Conservation (phyloP, 2,113 vertebrate genomes). For the Rhinoderma darwinii region DNA sequence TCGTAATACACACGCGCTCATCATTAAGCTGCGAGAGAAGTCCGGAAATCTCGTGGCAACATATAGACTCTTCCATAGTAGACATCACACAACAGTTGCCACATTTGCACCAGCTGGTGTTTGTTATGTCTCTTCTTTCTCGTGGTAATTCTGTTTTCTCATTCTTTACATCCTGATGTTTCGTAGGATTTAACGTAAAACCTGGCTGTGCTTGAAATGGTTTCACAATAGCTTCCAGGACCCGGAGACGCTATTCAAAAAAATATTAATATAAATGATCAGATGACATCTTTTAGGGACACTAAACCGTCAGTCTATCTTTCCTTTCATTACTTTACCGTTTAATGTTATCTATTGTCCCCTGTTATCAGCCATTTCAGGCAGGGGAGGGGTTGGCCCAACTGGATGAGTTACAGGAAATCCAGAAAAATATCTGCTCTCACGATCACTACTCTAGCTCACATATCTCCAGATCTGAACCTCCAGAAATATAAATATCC, state of each 20-base stretch:
- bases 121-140: neutral
- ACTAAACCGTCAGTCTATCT: too few species aligned
- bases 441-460: too few species aligned
- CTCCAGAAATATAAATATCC: too few species aligned
- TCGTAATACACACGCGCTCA: neutral
- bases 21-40: neutral
- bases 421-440: too few species aligned
- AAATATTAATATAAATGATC: neutral
- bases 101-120: slow-evolving; percentile 25
- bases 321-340: too few species aligned
- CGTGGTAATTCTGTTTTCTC: neutral
- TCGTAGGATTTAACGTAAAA: neutral
- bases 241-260: neutral
- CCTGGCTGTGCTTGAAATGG: neutral
- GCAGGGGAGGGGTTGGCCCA: too few species aligned
- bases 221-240: neutral
- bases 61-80: neutral
- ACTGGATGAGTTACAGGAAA: too few species aligned
- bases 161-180: neutral
- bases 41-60: slow-evolving; percentile 22
- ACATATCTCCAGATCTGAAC: too few species aligned
- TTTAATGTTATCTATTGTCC: too few species aligned
- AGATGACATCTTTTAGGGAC: too few species aligned
- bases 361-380: too few species aligned
- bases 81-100: neutral